Base-by-base conservation (phyloP, 1,140 invertebrate genomes). In the Drosophila nannoptera region DNA sequence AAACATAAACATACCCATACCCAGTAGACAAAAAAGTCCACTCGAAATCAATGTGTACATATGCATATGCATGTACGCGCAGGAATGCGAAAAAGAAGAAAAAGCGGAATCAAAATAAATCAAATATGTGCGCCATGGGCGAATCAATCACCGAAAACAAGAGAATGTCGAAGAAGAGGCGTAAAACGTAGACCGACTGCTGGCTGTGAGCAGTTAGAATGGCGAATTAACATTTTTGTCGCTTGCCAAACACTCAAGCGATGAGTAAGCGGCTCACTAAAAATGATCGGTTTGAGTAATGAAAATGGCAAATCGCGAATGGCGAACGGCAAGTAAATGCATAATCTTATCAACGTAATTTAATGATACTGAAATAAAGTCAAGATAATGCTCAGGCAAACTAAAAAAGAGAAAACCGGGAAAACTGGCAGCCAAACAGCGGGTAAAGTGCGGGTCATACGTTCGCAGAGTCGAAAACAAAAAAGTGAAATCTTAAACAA, bases 401-500 rank as follows among this genome's bases (percentile, higher is more conserved):
- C 33, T 22, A 22, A 22, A 66, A 22, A 67, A 67, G 64, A 67
- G 54, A 67, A 67, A 67, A 53, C 48, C 49, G 55, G 54, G 49
- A 61, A 68, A 61, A 64, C 61, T 52, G 14, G 35, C 33, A 43
- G 42, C 7, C 22, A 11, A 50, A 38, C 45, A 46, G 22, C 65
- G 22, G 52, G 63, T 31, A 29, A 35, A 50, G 38, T 36, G 38
- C 35, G 38, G 45, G 62, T 63, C 61, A 64, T 49, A 35, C 63
- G 54, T 42, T 43, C 46, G 29, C 6, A 31, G 42, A 22, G 42
- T 33, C 46, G 55, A 38, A 66, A 64, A 62, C 40, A 61, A 67
- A 72, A 81, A 81, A 81, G 77, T 81, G 77, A 81, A 81, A 81
- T 73, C 77, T 73, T 40, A 48, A 69, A 73, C 65, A 72, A 72